Base-by-base conservation (phyloP, 2,888 invertebrate genomes). In the Protodeltote pygarga region DNA sequence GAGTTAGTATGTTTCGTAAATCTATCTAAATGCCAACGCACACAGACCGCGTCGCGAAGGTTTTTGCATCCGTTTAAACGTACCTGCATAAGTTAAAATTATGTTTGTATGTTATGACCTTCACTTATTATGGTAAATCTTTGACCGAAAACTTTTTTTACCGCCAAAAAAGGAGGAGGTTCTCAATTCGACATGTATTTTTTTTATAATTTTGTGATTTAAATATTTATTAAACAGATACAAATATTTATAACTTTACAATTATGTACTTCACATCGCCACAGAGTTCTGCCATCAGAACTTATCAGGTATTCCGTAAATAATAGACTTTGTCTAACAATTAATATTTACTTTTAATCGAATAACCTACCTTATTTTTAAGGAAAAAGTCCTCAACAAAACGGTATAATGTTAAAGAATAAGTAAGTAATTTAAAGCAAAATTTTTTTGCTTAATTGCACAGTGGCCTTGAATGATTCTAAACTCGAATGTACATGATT, bases 1-100 rank as follows among this genome's bases (percentile, higher is more conserved):
- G 69, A 54, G n/a, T n/a, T n/a, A n/a, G 67, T 69, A 62, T 59
- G 70, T 87, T 86, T 87, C 87, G 88, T 75, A 86, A 89, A 81
- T 61, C 64, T 57, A 62, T 66, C 74, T 83, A 88, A 89, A 89
- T 88, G 87, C 70, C 87, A 89, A 71, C 73, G 71, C 75, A 79
- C 72, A 76, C 71, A 74, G 66, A 62, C 71, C 71, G 61, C 61
- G 58, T 76, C 72, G 63, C 60, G 61, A 62, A 71, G 66, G 65
- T 72, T 75, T 72, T 62, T 44, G 51, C 48, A 65, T 65, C 65
- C 58, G 49, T 63, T 47, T 61, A 61, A 53, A 45, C 39, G 44
- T 54, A 54, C 48, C 47, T 41, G 39, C 38, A 35, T 33, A 25
- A 53, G 25, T 31, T 24, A 39, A 53, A 49, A 46, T 44, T 35